Conservation (phyloP, 2,797 vertebrate species). For the Anguilla anguilla region DNA sequence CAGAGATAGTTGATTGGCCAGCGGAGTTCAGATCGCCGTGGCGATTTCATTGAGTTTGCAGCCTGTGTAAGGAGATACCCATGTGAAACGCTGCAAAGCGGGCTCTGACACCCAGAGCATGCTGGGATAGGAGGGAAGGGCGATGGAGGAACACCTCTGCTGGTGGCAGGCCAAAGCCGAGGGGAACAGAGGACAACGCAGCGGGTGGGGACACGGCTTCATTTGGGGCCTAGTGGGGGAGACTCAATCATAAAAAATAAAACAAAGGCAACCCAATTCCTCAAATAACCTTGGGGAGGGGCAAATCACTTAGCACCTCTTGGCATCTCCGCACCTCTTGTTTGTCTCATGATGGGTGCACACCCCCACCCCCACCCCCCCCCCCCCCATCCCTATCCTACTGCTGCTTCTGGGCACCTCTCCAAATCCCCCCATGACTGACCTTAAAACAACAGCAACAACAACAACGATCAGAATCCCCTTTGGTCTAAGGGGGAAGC, state of each 20-base stretch:
- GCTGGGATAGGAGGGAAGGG: background rate
- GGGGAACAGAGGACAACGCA: background rate
- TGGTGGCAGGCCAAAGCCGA: constrained; percentile 1
- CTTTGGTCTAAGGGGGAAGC: constrained; percentile 54
- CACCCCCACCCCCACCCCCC: background rate
- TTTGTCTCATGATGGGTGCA: constrained; percentile 7
- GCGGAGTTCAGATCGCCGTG: constrained; percentile 62
- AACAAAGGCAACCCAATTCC: constrained; percentile 1
- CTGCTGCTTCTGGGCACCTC: constrained; percentile 46
- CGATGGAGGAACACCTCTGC: constrained; percentile 12
- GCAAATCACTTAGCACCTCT: background rate
- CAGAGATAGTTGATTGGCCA: constrained; percentile 58
- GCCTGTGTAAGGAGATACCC: constrained; percentile 72
- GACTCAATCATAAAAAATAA: constrained; percentile 46
- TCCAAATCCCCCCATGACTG: constrained; percentile 43
- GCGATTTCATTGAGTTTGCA: constrained; percentile 69
- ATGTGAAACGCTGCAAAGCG: constrained; percentile 67
- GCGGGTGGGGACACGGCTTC: constrained; percentile 9
- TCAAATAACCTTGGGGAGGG: background rate
- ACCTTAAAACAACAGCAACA: constrained; percentile 40
- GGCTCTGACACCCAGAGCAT: constrained; percentile 37
- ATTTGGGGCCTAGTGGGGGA: constrained; percentile 57
- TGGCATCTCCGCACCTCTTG: constrained; percentile 31
- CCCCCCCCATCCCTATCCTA: constrained; percentile 28
- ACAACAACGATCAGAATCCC: constrained; percentile 56